Conservation (phyloP, 2,888 invertebrate genomes). For the Rhorus exstirpatorius region DNA sequence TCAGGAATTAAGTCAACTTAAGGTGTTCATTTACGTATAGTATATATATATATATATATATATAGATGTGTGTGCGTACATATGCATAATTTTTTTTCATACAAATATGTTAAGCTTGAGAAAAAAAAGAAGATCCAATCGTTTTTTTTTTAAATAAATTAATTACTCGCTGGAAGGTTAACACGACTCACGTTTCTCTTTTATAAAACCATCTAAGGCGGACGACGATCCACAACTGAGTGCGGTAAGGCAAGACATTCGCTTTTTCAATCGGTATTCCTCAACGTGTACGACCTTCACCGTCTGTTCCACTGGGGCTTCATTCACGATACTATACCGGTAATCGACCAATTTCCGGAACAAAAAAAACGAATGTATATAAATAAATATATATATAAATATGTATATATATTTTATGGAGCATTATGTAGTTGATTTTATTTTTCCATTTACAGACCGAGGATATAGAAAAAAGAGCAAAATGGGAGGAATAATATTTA, state of each 20-base stretch:
- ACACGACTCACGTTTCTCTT: slow-evolving; percentile 64
- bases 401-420: too few species aligned
- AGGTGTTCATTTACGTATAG: not conserved
- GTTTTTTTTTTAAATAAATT: slow-evolving; percentile 20
- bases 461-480: too few species aligned
- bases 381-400: too few species aligned
- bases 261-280: slow-evolving; percentile 83
- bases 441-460: too few species aligned
- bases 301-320: slow-evolving; percentile 71
- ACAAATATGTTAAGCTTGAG: slow-evolving; percentile 1
- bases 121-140: not conserved
- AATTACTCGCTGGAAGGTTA: slow-evolving; percentile 1
- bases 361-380: slow-evolving; percentile 6
- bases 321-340: slow-evolving; percentile 52
- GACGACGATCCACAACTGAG: slow-evolving; percentile 80
- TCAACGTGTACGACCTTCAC: slow-evolving; percentile 80
- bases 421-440: too few species aligned
- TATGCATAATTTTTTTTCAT: not conserved
- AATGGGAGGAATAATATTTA: too few species aligned
- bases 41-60: not conserved
- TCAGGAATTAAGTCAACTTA: not conserved
- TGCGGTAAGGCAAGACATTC: slow-evolving; percentile 77
- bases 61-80: too few species aligned
- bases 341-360: slow-evolving; percentile 16
- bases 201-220: slow-evolving; percentile 76